Base-by-base conservation (phyloP, 2,888 invertebrate genomes). In the Axea sp. region DNA sequence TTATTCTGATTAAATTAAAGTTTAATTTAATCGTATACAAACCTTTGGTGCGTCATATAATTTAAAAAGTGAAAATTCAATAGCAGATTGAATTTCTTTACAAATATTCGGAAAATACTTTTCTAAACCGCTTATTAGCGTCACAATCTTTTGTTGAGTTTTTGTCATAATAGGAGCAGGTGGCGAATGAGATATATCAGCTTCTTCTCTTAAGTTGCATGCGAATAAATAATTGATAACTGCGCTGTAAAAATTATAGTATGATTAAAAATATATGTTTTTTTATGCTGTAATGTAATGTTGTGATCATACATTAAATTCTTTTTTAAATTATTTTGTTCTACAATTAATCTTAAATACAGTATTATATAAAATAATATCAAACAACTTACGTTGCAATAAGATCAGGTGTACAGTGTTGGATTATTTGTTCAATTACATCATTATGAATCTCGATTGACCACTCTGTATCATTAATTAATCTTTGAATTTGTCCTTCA, bases 111-210 rank as follows among this genome's bases (percentile, higher is more conserved):
- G 78, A 49, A 73, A 78, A 19, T 67, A 78, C 17, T 79, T 76
- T 37, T 88, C 84, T 9, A 89, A 77, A 64, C 83, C 79, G 5
- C 80, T 57, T 64, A 89, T 81, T 47, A 89, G 80, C 2, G 87
- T 83, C 12, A 87, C 77, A 26, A 89, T 79, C 68, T 86, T 86
- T 73, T 89, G 87, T 45, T 89, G 88, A 0, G 84, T 82, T 69
- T 76, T 81, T 1, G 89, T 88, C 87, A 90, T 84, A 19, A 88
- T 69, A 2, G 89, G 89, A n/a, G 89, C 89, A 15, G 88, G 88
- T 5, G 89, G 88, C 22, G 87, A 86, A 65, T 86, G 78, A 45
- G 82, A 82, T 12, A 75, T 84, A 71, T 88, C 88, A 3, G 88
- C 2, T n/a, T n/a, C 9, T 33, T 68, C 67, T 31, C n/a, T 74